Evolutionary conservation across 1,140 invertebrate species (phyloP).

Genomic region (Aradophagus sp.): DNA sequence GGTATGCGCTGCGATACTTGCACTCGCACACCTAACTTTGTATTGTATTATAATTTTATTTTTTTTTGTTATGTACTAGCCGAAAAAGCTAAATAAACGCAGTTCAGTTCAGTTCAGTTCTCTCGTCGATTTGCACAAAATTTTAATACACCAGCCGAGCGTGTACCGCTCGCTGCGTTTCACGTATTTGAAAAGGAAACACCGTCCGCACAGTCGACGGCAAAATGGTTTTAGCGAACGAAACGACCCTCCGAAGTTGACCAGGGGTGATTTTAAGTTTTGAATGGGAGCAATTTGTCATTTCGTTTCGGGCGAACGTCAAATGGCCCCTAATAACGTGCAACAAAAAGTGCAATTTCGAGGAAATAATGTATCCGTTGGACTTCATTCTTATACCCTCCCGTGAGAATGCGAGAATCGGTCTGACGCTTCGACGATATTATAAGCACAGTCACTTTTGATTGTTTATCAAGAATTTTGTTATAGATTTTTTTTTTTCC

Average conservation of each 20-base stretch:
- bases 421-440: too few species aligned
- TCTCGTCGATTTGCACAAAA: constrained; percentile 35
- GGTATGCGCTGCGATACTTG: too few species aligned
- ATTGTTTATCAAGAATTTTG: too few species aligned
- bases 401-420: constrained; percentile 1
- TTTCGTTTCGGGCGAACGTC: constrained; percentile 32
- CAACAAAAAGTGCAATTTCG: constrained; percentile 36
- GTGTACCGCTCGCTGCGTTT: constrained; percentile 19
- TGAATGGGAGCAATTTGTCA: constrained; percentile 55
- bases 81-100: too few species aligned
- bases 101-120: too few species aligned
- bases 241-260: constrained; percentile 45
- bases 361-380: constrained; percentile 17
- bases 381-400: constrained; percentile 15
- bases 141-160: constrained; percentile 17
- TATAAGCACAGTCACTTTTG: too few species aligned
- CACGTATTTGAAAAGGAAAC: constrained; percentile 41
- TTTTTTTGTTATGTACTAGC: too few species aligned
- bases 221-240: constrained; percentile 40
- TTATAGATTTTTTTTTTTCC: too few species aligned
- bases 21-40: too few species aligned
- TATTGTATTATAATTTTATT: too few species aligned
- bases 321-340: constrained; percentile 40
- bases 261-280: constrained; percentile 56
- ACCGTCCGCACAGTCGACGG: constrained; percentile 17